These are phyloP conservation scores for Tragelaphus strepsiceros DNA, from an alignment of 2,113 vertebrate genomes.

Conservation along the genomic window DNA sequence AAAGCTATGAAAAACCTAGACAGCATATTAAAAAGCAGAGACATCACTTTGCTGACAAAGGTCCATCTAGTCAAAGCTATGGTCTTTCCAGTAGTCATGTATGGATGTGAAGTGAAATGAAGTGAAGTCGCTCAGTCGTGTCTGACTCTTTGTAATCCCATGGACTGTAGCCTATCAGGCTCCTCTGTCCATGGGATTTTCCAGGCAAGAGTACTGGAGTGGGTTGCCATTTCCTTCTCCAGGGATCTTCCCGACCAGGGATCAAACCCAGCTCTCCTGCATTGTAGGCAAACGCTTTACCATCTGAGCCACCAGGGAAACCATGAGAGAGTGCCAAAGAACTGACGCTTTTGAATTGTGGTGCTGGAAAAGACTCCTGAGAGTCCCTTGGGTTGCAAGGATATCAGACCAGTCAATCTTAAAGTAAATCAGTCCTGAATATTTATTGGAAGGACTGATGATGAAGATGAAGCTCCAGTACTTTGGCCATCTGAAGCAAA, in stretches of 20 bases:
- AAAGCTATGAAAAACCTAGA: background rate
- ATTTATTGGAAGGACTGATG: background rate
- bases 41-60: background rate
- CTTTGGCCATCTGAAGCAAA: background rate
- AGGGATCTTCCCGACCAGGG: too few relatives aligned
- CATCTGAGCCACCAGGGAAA: too few relatives aligned
- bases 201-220: too few relatives aligned
- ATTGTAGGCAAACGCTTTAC: too few relatives aligned
- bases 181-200: too few relatives aligned
- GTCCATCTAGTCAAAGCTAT: background rate
- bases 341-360: background rate
- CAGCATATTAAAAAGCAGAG: background rate
- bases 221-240: too few relatives aligned
- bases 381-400: background rate
- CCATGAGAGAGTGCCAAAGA: background rate
- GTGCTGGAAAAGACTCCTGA: background rate
- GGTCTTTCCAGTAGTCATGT: background rate
- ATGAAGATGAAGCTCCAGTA: background rate
- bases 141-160: too few relatives aligned
- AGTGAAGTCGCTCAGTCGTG: too few relatives aligned
- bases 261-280: too few relatives aligned
- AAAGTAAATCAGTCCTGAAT: background rate
- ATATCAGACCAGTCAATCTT: background rate
- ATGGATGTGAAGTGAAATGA: background rate
- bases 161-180: too few relatives aligned